Evolutionary conservation across 2,888 invertebrate genomes (phyloP), one percentile per base, ranked within the genome.

Genomic region (Drosophila suboccidentalis): DNA sequence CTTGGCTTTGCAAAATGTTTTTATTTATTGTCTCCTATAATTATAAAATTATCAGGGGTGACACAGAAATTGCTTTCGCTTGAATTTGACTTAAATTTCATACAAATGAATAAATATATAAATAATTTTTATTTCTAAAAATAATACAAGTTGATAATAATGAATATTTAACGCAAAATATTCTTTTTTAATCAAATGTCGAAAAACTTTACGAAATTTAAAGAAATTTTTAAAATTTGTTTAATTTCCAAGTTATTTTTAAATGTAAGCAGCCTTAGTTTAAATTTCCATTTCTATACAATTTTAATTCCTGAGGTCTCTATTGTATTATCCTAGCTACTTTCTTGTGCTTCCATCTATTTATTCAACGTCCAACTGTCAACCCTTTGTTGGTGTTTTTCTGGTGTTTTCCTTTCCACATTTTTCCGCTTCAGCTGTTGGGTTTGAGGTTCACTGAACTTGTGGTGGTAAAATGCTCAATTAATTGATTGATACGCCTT

Each of bases 381-480:
- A 66, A 62, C 67, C 69, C 68, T 68, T 65, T 65, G 54, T 49
- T 65, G 46, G 26, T 64, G 53, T 61, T 71, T 60, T 71, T 22
- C 51, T 38, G 38, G 13, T 62, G 26, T 68, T 34, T 64, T 71
- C 60, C 72, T 62, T 59, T 63, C 39, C 67, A 46, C 51, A 19
- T 26, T 74, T 38, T 66, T 71, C 59, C 77, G 53, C 71, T 60
- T 79, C 71, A 71, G 58, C 63, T 71, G 51, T 54, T 64, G 4
- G 63, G 69, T 75, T 64, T 72, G 87, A 70, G 84, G 90, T 91
- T 90, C 90, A 78, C 69, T 85, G 88, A 90, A 89, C 90, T 80
- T 78, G 63, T 64, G 55, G 49, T 68, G 70, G 80, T 38, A 79
- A 84, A 80, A 86, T 74, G 77, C 78, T 79, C 67, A 82, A 82